Evolutionary conservation across 2,113 vertebrate species (phyloP).

Genomic region (Thomomys bottae): DNA sequence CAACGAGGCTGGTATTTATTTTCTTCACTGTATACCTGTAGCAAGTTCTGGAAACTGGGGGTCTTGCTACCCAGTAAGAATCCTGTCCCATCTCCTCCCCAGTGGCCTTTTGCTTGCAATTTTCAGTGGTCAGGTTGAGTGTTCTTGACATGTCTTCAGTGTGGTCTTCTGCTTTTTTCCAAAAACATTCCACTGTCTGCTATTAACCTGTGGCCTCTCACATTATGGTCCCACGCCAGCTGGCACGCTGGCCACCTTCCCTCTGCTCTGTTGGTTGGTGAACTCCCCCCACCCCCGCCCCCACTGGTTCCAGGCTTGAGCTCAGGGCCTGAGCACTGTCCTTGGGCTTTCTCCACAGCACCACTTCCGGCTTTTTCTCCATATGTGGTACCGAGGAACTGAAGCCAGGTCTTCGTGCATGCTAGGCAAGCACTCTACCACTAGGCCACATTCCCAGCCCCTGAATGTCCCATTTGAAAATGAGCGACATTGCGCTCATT

Average conservation of each 20-base stretch:
- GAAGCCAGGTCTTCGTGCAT: too few relatives aligned
- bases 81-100: too few relatives aligned
- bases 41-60: not conserved
- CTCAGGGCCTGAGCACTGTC: too few relatives aligned
- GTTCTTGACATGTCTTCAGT: not conserved
- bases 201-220: not conserved
- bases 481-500: not conserved
- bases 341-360: too few relatives aligned
- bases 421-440: too few relatives aligned
- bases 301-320: too few relatives aligned
- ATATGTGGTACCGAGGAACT: too few relatives aligned
- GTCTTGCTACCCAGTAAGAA: not conserved
- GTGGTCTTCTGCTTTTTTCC: not conserved
- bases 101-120: fast-evolving
- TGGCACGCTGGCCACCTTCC: fast-evolving
- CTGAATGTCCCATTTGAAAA: not conserved
- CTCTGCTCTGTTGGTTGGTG: not conserved
- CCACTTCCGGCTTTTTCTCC: too few relatives aligned
- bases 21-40: not conserved
- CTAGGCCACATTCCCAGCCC: too few relatives aligned
- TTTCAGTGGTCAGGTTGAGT: not conserved
- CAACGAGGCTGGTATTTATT: not conserved
- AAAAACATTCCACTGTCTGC: not conserved
- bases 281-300: too few relatives aligned
- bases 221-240: not conserved